A percentile compares a stretch with the other conserved stretches of the same genome.
These are phyloP conservation scores for Labeo rohita DNA, from an alignment of 2,113 vertebrate species.

Conservation along the genomic window DNA sequence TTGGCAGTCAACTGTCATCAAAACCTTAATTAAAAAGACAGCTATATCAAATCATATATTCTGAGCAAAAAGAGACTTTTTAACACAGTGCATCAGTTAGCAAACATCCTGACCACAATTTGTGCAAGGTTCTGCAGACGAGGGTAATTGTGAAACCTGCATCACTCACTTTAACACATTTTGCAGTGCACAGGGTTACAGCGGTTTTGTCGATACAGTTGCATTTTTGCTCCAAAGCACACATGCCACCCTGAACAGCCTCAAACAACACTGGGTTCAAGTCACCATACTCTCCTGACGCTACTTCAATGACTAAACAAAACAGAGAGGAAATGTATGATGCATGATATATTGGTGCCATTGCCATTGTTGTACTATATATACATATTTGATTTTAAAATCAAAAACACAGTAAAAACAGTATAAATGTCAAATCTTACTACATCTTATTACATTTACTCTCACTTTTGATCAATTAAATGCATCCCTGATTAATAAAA, in stretches of 20 bases:
- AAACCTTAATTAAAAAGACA: neutral
- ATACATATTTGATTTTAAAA: neutral
- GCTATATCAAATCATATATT: neutral
- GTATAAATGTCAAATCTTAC: too few species aligned
- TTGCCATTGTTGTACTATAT: neutral
- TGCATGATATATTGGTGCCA: neutral
- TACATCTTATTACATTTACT: too few species aligned
- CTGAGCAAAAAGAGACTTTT: neutral
- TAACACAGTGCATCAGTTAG: neutral
- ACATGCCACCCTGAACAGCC: conserved; percentile 90
- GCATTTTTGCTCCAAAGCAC: conserved; percentile 87
- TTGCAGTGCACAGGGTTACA: conserved; percentile 70
- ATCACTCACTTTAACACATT: conserved; percentile 81
- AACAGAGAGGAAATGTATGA: neutral
- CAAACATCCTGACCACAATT: conserved; percentile 7
- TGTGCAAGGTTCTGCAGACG: neutral
- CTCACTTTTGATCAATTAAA: too few species aligned
- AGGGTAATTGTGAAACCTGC: neutral
- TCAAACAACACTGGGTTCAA: conserved; percentile 92
- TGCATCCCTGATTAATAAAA: too few species aligned
- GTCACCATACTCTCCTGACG: conserved; percentile 95
- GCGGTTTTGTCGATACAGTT: conserved; percentile 80
- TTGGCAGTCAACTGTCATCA: neutral
- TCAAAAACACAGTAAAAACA: neutral
- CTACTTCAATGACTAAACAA: conserved; percentile 91